These are phyloP conservation scores for Scleropages formosus DNA, from an alignment of 2,797 vertebrate species.

Conservation along the genomic window DNA sequence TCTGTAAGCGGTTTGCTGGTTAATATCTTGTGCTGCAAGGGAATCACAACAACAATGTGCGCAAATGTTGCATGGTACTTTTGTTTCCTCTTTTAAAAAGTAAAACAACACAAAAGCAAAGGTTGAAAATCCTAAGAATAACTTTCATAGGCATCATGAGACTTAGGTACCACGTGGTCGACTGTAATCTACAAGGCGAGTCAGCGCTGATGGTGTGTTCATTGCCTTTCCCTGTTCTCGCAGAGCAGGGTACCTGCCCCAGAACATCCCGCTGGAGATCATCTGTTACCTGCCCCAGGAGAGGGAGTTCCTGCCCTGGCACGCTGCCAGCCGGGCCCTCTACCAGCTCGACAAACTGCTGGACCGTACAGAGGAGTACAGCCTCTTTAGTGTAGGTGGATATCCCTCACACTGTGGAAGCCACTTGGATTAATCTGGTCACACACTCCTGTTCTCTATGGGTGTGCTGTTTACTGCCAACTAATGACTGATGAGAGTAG, in stretches of 20 bases:
- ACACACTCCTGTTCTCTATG: too few relatives aligned
- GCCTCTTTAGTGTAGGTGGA: conserved; percentile 56
- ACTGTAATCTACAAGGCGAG: neutral
- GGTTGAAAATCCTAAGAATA: too few relatives aligned
- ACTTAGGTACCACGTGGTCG: neutral
- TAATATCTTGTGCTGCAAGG: too few relatives aligned
- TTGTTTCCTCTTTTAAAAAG: too few relatives aligned
- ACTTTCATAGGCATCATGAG: neutral
- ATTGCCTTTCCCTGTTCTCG: conserved; percentile 36
- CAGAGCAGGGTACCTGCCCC: conserved; percentile 94
- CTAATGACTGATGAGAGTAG: too few relatives aligned
- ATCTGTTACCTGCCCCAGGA: conserved; percentile 90
- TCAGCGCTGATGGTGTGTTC: neutral
- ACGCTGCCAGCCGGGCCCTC: conserved; percentile 88
- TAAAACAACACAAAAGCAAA: too few relatives aligned
- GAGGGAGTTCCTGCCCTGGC: conserved; percentile 94
- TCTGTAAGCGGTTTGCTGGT: too few relatives aligned
- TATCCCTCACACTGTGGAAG: neutral
- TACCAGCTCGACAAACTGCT: conserved; percentile 96
- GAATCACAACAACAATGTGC: too few relatives aligned
- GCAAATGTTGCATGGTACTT: too few relatives aligned
- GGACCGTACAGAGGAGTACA: conserved; percentile 93
- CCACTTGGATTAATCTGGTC: too few relatives aligned
- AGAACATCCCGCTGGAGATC: conserved; percentile 89
- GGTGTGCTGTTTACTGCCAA: too few relatives aligned